A percentile compares a stretch with the other conserved stretches of the same genome.
Evolutionary conservation across 2,113 vertebrate genomes (phyloP).

Genomic region (Polypterus senegalus): DNA sequence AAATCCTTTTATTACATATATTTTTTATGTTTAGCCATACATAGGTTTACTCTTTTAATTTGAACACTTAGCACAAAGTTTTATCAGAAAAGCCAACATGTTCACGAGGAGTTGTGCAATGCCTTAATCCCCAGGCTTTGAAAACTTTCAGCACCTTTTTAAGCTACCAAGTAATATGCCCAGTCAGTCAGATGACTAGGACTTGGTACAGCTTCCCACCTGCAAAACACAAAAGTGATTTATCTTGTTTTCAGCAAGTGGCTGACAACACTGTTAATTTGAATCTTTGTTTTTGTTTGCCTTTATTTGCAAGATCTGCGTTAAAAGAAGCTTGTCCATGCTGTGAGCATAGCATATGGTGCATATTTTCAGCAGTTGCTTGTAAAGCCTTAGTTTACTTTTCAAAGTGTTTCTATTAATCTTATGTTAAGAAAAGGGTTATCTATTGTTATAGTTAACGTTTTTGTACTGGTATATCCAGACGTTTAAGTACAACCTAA

Average conservation of each 20-base stretch:
- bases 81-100: conserved; percentile 37
- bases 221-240: conserved; percentile 22
- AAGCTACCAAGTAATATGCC: conserved; percentile 27
- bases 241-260: conserved; percentile 19
- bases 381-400: too few species aligned
- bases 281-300: conserved; percentile 34
- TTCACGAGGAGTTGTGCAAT: conserved; percentile 36
- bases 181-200: conserved; percentile 22
- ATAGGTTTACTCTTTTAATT: too few species aligned
- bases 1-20: too few species aligned
- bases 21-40: too few species aligned
- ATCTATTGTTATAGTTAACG: too few species aligned
- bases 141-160: conserved; percentile 41
- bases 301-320: conserved; percentile 10
- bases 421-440: too few species aligned
- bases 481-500: too few species aligned
- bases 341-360: too few species aligned
- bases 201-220: conserved; percentile 18
- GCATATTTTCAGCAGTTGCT: too few species aligned
- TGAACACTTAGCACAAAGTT: conserved; percentile 26
- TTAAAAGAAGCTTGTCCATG: too few species aligned
- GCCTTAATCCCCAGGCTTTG: conserved; percentile 29
- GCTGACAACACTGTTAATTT: conserved; percentile 23
- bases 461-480: too few species aligned
- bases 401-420: too few species aligned